Base-by-base conservation (phyloP, 1,140 invertebrate genomes). In the Drosophila bipectinata region DNA sequence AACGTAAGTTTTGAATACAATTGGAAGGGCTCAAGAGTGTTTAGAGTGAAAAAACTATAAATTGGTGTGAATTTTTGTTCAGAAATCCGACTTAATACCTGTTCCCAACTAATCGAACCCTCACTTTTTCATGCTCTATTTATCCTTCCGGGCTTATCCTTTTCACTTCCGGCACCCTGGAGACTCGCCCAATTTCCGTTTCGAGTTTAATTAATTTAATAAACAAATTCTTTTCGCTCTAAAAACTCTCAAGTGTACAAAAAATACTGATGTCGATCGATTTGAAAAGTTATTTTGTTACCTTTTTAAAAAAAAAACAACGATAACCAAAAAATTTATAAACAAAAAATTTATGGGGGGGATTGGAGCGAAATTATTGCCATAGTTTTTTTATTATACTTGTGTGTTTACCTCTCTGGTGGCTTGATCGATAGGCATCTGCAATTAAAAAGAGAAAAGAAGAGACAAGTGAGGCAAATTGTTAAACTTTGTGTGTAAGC, bases 361-460 rank as follows among this genome's bases (percentile, higher is more conserved):
- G 6, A 18, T 18, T 26, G 72, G 61, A 75, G 61, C 75, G 47
- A 75, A 75, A 57, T 75, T 75, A 87, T 87, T 87, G 82, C 78
- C 79, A 82, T 88, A 88, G 82, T 90, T 90, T 79, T 75, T 75
- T 79, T 84, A 80, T 85, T 90, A 78, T 90, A 89, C 73, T 83
- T 87, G 73, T 82, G 67, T 91, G 83, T 91, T 91, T 94, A 94
- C 94, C 93, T 94, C 93, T 94, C 94, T 92, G 93, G 94, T 93
- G 94, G 93, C 93, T 94, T 94, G 93, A 94, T 94, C 93, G 94
- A 94, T 94, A 94, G 93, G 93, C 93, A 94, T 94, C 94, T 94
- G 94, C 93, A 94, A 94, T 93, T 93, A 94, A 91, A 92, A 92
- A 91, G 90, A 90, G 89, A 90, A 85, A 83, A 81, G 66, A 90